phyloP scores from a whole-genome alignment of 2,888 invertebrate genomes.

The Vesta saturnalis region DNA sequence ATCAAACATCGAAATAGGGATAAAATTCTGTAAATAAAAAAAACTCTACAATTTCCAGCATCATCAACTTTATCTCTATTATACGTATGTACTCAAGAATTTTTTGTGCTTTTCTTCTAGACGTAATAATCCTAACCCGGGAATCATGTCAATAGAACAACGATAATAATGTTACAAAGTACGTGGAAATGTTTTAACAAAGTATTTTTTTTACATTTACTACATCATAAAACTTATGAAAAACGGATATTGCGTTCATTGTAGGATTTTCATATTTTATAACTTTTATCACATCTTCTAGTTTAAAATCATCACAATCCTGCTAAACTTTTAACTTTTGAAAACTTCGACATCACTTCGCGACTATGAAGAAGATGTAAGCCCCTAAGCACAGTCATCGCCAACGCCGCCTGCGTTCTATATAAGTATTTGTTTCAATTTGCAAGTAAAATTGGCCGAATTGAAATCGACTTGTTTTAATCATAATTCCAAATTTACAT shows the following conservation, averaged over 20 bases:
- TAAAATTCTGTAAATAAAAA: not conserved
- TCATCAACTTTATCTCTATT: not conserved
- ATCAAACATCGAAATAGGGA: no score
- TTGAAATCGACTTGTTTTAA: conserved; percentile 44
- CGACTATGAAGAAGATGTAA: conserved; percentile 33
- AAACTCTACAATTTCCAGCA: not conserved
- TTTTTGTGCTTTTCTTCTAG: not conserved
- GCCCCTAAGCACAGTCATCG: conserved; percentile 21
- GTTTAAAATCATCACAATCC: conserved; percentile 38
- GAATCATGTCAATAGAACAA: not conserved
- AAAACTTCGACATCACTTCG: conserved; percentile 38
- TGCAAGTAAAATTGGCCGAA: conserved; percentile 47
- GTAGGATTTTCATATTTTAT: conserved; percentile 42
- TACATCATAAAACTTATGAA: not conserved
- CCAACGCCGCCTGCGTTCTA: conserved; percentile 10
- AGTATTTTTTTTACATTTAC: not conserved
- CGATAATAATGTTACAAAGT: not conserved
- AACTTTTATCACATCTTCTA: conserved; percentile 39
- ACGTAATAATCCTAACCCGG: not conserved
- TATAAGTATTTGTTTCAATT: conserved; percentile 46
- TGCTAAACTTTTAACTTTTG: conserved; percentile 31
- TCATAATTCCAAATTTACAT: conserved; percentile 32
- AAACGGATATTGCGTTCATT: conserved; percentile 37
- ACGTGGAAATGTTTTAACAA: not conserved
- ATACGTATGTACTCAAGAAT: not conserved